Conservation (phyloP, 2,113 vertebrate species). For the Rhinoderma darwinii region DNA sequence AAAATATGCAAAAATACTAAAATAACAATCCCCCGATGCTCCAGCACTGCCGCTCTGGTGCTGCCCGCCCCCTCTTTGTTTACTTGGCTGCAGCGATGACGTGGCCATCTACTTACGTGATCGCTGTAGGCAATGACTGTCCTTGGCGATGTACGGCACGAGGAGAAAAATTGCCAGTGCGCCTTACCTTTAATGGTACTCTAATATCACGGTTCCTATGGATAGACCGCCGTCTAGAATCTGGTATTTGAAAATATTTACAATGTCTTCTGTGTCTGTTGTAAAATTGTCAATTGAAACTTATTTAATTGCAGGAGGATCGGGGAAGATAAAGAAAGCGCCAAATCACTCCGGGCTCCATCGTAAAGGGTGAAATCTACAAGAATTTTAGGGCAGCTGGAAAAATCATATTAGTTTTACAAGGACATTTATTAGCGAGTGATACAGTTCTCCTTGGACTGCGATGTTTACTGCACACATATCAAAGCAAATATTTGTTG, state of each 20-base stretch:
- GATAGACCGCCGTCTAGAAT: neutral
- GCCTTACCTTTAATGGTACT: too few species aligned
- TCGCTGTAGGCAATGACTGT: too few species aligned
- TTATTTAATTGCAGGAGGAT: slow-evolving; percentile 10
- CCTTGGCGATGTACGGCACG: too few species aligned
- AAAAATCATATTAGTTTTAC: slow-evolving; percentile 34
- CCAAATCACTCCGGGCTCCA: neutral
- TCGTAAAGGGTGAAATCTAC: slow-evolving; percentile 15
- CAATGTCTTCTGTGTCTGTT: neutral
- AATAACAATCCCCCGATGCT: too few species aligned
- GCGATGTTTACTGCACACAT: slow-evolving; percentile 29
- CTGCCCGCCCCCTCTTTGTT: too few species aligned
- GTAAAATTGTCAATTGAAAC: slow-evolving; percentile 14
- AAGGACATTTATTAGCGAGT: slow-evolving; percentile 25
- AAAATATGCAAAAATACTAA: too few species aligned
- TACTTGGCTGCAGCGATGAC: too few species aligned
- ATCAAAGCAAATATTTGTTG: slow-evolving; percentile 45
- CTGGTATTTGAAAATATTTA: neutral
- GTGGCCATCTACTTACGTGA: too few species aligned
- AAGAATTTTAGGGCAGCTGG: slow-evolving; percentile 6
- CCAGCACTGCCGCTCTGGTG: too few species aligned
- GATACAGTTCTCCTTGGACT: slow-evolving; percentile 11
- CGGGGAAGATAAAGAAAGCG: neutral
- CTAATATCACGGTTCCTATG: too few species aligned
- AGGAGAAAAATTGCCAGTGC: too few species aligned